These are phyloP conservation scores for Oscheius onirici DNA, from an alignment of 2,888 invertebrate species.

Conservation along the genomic window DNA sequence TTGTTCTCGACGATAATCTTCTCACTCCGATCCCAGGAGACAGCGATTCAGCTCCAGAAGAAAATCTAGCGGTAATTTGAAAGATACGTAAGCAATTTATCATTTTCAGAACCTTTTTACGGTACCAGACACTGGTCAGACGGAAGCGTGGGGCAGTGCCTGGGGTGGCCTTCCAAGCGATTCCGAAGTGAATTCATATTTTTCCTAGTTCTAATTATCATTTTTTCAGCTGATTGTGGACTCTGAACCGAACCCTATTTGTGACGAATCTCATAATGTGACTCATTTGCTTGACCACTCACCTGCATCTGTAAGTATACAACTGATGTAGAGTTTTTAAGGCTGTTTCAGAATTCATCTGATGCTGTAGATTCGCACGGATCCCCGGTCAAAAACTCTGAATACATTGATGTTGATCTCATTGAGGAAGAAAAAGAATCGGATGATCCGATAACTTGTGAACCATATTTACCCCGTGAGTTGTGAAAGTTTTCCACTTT, in stretches of 20 bases:
- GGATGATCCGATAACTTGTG: conserved; percentile 22
- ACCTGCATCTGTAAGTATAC: conserved; percentile 50
- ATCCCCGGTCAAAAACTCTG: conserved; percentile 15
- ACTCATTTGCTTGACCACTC: conserved; percentile 54
- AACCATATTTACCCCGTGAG: conserved; percentile 32
- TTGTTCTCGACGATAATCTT: conserved; percentile 17
- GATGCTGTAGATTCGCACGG: conserved; percentile 21
- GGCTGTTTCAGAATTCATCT: conserved; percentile 13
- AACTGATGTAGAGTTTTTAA: background rate
- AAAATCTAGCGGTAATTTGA: background rate
- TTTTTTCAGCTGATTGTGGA: conserved; percentile 53
- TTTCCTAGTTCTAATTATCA: background rate
- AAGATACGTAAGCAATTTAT: background rate
- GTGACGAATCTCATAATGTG: conserved; percentile 55
- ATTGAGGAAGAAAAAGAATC: conserved; percentile 1
- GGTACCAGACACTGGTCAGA: conserved; percentile 23
- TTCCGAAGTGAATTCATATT: background rate
- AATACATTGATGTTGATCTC: conserved; percentile 14
- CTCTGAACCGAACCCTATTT: conserved; percentile 64
- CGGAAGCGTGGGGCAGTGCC: conserved; percentile 15
- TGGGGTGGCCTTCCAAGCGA: conserved; percentile 19
- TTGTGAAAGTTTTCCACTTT: too few species aligned
- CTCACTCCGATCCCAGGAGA: conserved; percentile 21
- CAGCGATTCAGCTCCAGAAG: background rate
- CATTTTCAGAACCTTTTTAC: conserved; percentile 12